Percentiles rank a stretch among this genome's conserved stretches.
phyloP scores from a whole-genome alignment of 2,888 invertebrate genomes.

The Pristionchus exspectatus region DNA sequence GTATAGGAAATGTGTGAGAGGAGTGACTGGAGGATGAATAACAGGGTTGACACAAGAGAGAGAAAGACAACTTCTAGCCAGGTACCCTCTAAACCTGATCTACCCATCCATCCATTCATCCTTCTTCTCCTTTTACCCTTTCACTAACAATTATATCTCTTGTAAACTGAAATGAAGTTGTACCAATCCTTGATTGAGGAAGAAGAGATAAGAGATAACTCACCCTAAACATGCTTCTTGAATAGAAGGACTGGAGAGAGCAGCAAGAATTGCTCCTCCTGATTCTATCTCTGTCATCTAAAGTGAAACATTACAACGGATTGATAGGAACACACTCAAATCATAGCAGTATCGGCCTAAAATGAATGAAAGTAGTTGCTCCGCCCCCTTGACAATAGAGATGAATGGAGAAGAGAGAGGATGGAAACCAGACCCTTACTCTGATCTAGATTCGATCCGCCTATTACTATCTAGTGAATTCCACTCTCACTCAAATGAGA shows the following conservation, averaged over 20 bases:
- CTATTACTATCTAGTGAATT: slow-evolving; percentile 48
- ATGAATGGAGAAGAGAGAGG: slow-evolving; percentile 39
- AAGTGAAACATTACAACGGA: background rate
- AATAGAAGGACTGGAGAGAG: slow-evolving; percentile 35
- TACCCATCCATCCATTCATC: slow-evolving; percentile 17
- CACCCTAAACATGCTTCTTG: slow-evolving; percentile 10
- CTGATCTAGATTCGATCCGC: slow-evolving; percentile 45
- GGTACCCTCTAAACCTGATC: slow-evolving; percentile 48
- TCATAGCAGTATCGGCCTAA: slow-evolving; percentile 16
- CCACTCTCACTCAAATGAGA: slow-evolving; percentile 18
- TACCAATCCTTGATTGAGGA: background rate
- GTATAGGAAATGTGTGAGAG: slow-evolving; percentile 6
- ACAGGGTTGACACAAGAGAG: slow-evolving; percentile 27
- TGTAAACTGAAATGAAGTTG: slow-evolving; percentile 16
- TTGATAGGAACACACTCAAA: background rate
- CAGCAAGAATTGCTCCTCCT: slow-evolving; percentile 28
- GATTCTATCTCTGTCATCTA: slow-evolving; percentile 43
- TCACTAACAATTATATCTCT: slow-evolving; percentile 17
- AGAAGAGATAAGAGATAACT: background rate
- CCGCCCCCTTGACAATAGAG: slow-evolving; percentile 47
- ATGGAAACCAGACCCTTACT: slow-evolving; percentile 48
- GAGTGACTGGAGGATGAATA: slow-evolving; percentile 14
- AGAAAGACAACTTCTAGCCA: slow-evolving; percentile 28
- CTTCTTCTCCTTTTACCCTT: background rate
- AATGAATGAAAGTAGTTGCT: slow-evolving; percentile 49